Percentiles rank a stretch among this genome's conserved stretches.
phyloP scores from a whole-genome alignment of 2,113 vertebrate species.

The Columbina picui region DNA sequence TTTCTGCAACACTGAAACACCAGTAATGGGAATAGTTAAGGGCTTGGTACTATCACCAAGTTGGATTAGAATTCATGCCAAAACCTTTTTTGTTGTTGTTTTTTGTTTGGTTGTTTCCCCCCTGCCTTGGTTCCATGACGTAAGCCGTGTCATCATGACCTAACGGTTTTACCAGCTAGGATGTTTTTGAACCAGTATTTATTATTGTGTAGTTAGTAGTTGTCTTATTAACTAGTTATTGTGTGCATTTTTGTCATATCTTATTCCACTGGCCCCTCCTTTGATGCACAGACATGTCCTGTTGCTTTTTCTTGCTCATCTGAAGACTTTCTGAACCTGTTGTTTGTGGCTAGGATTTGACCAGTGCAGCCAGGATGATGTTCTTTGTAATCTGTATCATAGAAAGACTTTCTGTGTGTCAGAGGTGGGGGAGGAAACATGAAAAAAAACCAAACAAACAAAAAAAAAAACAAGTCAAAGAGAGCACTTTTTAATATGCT shows the following conservation, averaged over 20 bases:
- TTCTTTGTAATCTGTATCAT: background rate
- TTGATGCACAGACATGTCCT: background rate
- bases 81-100: accelerated
- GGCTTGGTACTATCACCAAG: background rate
- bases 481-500: background rate
- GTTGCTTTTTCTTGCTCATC: background rate
- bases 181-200: background rate
- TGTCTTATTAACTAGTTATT: background rate
- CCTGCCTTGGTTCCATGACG: background rate
- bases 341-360: background rate
- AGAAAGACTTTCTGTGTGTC: background rate
- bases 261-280: background rate
- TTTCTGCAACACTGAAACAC: background rate
- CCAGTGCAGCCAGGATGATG: background rate
- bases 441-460: too few relatives aligned
- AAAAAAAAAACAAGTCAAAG: background rate
- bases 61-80: background rate
- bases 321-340: background rate
- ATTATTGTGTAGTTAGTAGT: background rate
- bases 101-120: too few relatives aligned
- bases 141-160: background rate
- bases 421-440: background rate
- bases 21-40: background rate
- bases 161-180: background rate
- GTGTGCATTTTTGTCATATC: background rate